Evolutionary conservation across 2,888 invertebrate species (phyloP).

Genomic region (Apodemia duryi): DNA sequence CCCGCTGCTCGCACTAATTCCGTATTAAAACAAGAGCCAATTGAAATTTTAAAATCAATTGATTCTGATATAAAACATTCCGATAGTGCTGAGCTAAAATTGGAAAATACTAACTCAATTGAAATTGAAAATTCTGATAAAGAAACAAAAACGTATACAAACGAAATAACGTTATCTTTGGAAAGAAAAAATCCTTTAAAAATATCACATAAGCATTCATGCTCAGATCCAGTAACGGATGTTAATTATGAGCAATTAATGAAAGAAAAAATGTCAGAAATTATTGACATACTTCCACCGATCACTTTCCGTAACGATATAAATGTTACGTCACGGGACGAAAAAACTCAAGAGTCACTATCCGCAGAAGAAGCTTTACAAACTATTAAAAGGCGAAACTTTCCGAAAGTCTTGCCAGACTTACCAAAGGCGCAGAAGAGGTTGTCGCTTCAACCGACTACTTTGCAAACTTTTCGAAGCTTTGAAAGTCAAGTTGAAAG

Average conservation of each 20-base stretch:
- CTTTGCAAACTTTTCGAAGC: conserved; percentile 61
- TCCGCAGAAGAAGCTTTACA: conserved; percentile 85
- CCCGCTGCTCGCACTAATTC: conserved; percentile 86
- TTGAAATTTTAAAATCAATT: conserved; percentile 84
- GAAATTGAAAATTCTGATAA: conserved; percentile 32
- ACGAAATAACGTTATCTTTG: conserved; percentile 58
- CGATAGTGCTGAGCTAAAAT: conserved; percentile 37
- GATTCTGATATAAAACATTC: conserved; percentile 63
- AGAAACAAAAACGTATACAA: conserved; percentile 52
- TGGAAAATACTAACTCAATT: conserved; percentile 29
- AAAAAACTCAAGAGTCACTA: conserved; percentile 58
- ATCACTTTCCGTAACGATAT: conserved; percentile 79
- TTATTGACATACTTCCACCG: conserved; percentile 61
- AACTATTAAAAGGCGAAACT: conserved; percentile 87
- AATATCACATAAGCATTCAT: conserved; percentile 82
- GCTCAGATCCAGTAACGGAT: conserved; percentile 84
- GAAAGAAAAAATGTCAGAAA: conserved; percentile 50
- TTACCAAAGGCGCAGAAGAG: conserved; percentile 81
- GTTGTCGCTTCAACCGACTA: conserved; percentile 81
- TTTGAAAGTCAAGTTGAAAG: conserved; percentile 55
- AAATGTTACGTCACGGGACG: conserved; percentile 87
- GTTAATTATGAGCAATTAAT: conserved; percentile 64
- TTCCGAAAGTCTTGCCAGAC: conserved; percentile 92
- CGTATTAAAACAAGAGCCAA: conserved; percentile 86
- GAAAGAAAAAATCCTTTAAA: conserved; percentile 56